These are phyloP conservation scores for Drosophila kohkoa DNA, from an alignment of 1,140 invertebrate species.

Conservation along the genomic window DNA sequence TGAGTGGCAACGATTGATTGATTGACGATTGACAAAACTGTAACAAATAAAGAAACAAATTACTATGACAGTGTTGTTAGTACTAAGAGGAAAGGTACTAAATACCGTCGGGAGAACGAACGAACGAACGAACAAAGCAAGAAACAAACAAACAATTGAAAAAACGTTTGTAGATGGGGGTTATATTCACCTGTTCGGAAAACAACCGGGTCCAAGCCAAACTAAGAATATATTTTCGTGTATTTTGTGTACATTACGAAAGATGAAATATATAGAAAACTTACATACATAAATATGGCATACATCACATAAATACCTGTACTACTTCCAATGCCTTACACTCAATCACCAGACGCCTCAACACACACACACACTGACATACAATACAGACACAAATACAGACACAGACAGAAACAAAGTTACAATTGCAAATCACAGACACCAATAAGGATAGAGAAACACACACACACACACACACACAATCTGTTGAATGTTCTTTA, in stretches of 20 bases:
- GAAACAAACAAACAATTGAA: background rate
- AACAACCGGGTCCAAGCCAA: constrained; percentile 79
- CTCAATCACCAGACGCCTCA: constrained; percentile 1
- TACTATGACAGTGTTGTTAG: constrained; percentile 25
- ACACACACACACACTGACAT: constrained; percentile 10
- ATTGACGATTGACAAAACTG: constrained; percentile 4
- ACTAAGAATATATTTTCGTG: constrained; percentile 73
- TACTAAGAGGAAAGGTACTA: constrained; percentile 17
- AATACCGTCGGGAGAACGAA: background rate
- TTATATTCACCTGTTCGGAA: constrained; percentile 68
- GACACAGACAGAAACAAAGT: background rate
- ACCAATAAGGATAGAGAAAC: background rate
- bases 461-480: constrained; percentile 21
- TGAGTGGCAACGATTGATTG: constrained; percentile 10
- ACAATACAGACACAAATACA: background rate
- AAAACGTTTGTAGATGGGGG: constrained; percentile 5
- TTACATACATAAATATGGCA: background rate
- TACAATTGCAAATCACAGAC: background rate
- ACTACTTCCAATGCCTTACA: constrained; percentile 28
- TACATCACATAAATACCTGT: constrained; percentile 19
- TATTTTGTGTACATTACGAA: constrained; percentile 55
- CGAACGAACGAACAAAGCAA: background rate
- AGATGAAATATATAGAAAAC: constrained; percentile 13
- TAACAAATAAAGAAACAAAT: background rate
- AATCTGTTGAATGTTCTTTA: constrained; percentile 34